phyloP scores from a whole-genome alignment of 2,113 vertebrate species.

The Calidris pygmaea region DNA sequence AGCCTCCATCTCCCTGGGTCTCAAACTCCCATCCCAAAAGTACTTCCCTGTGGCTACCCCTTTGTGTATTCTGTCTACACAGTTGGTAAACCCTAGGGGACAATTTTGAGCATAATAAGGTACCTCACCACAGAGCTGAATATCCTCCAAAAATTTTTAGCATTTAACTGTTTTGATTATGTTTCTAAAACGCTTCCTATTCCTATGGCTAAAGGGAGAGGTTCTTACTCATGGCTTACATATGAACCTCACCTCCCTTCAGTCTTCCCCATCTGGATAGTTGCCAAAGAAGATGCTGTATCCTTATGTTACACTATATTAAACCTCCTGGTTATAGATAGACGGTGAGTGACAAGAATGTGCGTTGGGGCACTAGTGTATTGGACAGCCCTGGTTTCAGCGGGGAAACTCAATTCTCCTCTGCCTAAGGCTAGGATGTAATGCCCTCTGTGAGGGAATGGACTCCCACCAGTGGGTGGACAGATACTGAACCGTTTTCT shows the following conservation, averaged over 20 bases:
- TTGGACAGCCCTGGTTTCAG: not conserved
- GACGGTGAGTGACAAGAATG: not conserved
- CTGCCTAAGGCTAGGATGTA: not conserved
- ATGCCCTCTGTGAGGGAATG: not conserved
- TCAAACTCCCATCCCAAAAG: not conserved
- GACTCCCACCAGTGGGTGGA: not conserved
- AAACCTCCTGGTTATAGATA: not conserved
- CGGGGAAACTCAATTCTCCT: not conserved
- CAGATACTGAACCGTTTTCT: not conserved
- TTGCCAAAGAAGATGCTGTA: not conserved
- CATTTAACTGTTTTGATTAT: not conserved
- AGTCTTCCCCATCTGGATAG: fast-evolving
- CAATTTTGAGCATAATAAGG: not conserved
- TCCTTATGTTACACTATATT: not conserved
- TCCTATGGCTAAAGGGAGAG: not conserved
- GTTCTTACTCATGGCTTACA: not conserved
- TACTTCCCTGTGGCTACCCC: not conserved
- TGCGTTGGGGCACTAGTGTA: not conserved
- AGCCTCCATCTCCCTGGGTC: not conserved
- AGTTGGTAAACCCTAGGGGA: not conserved
- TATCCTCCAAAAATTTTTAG: not conserved
- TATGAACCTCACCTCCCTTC: not conserved
- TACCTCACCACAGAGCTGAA: not conserved
- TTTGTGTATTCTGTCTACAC: not conserved
- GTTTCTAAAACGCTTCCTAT: not conserved